Base-by-base conservation (phyloP, 1,140 invertebrate genomes). In the Antheraea pernyi region DNA sequence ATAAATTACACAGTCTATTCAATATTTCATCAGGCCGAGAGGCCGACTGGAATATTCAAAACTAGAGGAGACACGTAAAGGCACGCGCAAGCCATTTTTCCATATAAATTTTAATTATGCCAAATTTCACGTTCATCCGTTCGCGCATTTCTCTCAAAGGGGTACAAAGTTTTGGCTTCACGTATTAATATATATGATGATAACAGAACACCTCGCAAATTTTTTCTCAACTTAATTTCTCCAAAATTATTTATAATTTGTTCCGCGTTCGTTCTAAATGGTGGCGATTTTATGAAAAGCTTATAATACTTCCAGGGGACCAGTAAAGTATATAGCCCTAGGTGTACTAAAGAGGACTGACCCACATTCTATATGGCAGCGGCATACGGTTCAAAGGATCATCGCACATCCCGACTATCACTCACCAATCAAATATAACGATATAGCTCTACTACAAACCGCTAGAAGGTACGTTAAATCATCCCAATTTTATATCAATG, bases 81-180 rank as follows among this genome's bases (percentile, higher is more conserved):
- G 89, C 89, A 91, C 89, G 88, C 89, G 86, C 88, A 79, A 84
- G 85, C 88, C 88, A 91, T 91, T 91, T 91, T 91, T n/a, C n/a
- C n/a, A n/a, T n/a, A n/a, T n/a, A n/a, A n/a, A n/a, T n/a, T n/a
- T n/a, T n/a, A n/a, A n/a, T n/a, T n/a, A n/a, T n/a, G n/a, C n/a
- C n/a, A n/a, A n/a, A n/a, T n/a, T n/a, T n/a, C n/a, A n/a, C n/a
- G n/a, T n/a, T n/a, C n/a, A n/a, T n/a, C n/a, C n/a, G n/a, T n/a
- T n/a, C n/a, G n/a, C n/a, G n/a, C n/a, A n/a, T n/a, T n/a, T n/a
- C n/a, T n/a, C n/a, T n/a, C n/a, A n/a, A n/a, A n/a, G n/a, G n/a
- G n/a, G n/a, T n/a, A n/a, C n/a, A n/a, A n/a, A n/a, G n/a, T n/a
- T n/a, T n/a, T n/a, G n/a, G n/a, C n/a, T n/a, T n/a, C n/a, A n/a